A percentile compares a stretch with the other conserved stretches of the same genome.
phyloP scores from a whole-genome alignment of 2,113 vertebrate species.

The Cercocebus atys region DNA sequence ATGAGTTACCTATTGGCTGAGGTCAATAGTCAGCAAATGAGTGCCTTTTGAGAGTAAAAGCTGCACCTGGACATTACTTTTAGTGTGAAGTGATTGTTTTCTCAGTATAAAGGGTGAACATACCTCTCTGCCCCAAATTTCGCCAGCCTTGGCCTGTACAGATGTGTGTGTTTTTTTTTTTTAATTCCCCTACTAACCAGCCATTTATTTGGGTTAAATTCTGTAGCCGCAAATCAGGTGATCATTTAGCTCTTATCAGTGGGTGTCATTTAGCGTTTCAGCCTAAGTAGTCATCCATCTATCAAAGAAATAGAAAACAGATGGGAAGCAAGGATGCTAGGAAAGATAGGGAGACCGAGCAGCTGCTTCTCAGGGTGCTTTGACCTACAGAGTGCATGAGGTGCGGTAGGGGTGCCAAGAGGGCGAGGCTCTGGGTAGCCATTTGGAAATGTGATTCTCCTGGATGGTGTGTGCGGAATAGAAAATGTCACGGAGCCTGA shows the following conservation, averaged over 20 bases:
- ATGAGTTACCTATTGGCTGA: not conserved
- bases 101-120: not conserved
- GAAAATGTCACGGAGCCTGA: not conserved
- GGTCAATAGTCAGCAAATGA: not conserved
- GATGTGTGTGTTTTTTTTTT: not conserved
- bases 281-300: not conserved
- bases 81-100: not conserved
- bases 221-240: not conserved
- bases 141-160: not conserved
- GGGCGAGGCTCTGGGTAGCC: rapidly evolving
- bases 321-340: not conserved
- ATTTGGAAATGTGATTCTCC: not conserved
- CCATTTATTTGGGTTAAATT: not conserved
- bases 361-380: not conserved
- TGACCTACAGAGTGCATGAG: not conserved
- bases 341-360: not conserved
- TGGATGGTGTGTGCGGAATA: too few relatives aligned
- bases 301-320: not conserved
- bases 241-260: not conserved
- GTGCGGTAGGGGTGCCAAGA: not conserved
- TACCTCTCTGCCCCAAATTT: not conserved
- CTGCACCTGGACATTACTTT: not conserved
- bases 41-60: not conserved
- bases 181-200: not conserved
- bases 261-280: not conserved